phyloP scores from a whole-genome alignment of 2,113 vertebrate species.

The Taxidea taxus region DNA sequence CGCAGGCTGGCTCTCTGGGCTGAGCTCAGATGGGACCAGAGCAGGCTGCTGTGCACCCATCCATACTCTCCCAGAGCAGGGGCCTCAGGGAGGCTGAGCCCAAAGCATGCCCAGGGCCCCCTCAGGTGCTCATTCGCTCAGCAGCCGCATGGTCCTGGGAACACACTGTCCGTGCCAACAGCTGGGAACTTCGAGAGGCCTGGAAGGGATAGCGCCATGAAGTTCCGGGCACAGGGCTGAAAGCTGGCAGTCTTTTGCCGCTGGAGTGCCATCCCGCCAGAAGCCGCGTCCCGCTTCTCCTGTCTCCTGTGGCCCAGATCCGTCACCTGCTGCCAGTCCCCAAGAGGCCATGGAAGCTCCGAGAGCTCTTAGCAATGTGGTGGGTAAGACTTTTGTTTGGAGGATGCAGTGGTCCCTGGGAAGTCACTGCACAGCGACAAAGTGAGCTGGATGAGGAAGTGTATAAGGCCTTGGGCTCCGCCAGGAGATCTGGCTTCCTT shows the following conservation, averaged over 20 bases:
- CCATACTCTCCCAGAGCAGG: background rate
- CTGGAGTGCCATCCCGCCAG: background rate
- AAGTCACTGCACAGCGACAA: background rate
- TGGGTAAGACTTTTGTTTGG: background rate
- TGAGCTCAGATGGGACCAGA: background rate
- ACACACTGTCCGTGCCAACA: background rate
- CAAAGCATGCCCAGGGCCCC: accelerated
- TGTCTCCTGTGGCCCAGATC: background rate
- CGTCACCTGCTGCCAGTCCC: background rate
- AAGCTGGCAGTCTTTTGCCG: background rate
- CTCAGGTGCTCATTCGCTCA: accelerated
- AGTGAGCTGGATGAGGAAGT: background rate
- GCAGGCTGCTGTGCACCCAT: background rate
- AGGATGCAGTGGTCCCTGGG: background rate
- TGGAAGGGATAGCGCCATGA: background rate
- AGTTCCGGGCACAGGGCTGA: background rate
- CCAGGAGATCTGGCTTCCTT: background rate
- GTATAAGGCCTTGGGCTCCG: background rate
- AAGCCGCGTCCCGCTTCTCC: background rate
- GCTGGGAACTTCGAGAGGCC: background rate
- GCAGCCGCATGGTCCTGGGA: background rate
- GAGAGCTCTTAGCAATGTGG: too few species aligned
- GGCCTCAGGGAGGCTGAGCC: background rate
- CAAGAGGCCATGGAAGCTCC: background rate
- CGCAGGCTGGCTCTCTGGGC: background rate